Percentiles rank a stretch among this genome's conserved stretches.
phyloP scores from a whole-genome alignment of 2,113 vertebrate species.

The Spilogale gracilis region DNA sequence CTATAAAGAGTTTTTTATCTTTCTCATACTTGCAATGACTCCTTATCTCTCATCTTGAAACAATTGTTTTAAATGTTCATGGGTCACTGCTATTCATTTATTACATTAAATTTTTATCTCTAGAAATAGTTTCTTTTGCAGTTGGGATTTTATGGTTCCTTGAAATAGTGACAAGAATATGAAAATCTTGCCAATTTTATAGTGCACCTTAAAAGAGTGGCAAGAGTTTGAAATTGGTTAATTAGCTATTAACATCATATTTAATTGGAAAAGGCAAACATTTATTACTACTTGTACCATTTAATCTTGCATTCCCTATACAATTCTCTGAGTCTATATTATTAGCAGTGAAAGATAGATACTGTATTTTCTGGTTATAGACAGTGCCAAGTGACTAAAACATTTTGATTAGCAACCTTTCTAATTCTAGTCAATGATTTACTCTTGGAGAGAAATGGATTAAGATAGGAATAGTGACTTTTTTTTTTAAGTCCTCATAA shows the following conservation, averaged over 20 bases:
- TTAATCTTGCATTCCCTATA: slow-evolving; percentile 57
- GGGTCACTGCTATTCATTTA: slow-evolving; percentile 61
- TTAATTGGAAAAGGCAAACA: slow-evolving; percentile 49
- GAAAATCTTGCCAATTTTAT: slow-evolving; percentile 62
- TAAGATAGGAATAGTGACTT: slow-evolving; percentile 68
- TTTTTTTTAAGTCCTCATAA: slow-evolving; percentile 66
- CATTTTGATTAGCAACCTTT: slow-evolving; percentile 74
- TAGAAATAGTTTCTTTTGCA: slow-evolving; percentile 67
- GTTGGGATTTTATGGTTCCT: slow-evolving; percentile 60
- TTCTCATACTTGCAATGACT: slow-evolving; percentile 59
- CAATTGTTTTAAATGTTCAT: slow-evolving; percentile 69
- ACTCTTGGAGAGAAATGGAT: slow-evolving; percentile 50
- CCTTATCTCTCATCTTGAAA: slow-evolving; percentile 69
- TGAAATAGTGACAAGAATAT: slow-evolving; percentile 52
- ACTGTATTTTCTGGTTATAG: slow-evolving; percentile 34
- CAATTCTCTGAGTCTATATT: slow-evolving; percentile 8
- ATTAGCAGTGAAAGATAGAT: slow-evolving; percentile 33
- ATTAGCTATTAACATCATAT: slow-evolving; percentile 26
- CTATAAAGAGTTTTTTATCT: slow-evolving; percentile 48
- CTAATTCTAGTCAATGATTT: slow-evolving; percentile 37
- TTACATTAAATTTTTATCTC: slow-evolving; percentile 60
- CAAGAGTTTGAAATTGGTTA: slow-evolving; percentile 47
- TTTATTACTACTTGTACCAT: slow-evolving; percentile 56
- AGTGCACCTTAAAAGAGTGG: background rate
- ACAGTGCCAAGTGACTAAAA: slow-evolving; percentile 62